These are phyloP conservation scores for Empis stercorea DNA, from an alignment of 2,888 invertebrate genomes.

Conservation along the genomic window DNA sequence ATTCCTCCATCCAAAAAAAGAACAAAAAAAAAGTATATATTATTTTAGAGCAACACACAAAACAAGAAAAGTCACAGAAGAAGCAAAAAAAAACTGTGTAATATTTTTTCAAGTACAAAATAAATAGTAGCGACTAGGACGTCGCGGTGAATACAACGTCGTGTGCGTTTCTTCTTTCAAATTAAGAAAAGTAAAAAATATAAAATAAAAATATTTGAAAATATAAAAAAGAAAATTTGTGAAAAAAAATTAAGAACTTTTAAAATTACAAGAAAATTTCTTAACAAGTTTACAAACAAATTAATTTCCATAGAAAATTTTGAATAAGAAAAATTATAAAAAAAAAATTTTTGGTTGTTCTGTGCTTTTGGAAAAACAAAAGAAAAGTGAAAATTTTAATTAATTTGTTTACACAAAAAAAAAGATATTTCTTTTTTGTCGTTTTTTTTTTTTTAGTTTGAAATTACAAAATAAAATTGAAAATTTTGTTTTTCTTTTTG, in stretches of 20 bases:
- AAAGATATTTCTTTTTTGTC: neutral
- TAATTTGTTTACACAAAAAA: too few relatives aligned
- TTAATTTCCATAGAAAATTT: too few relatives aligned
- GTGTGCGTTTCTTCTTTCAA: constrained; percentile 24
- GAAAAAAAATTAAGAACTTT: neutral
- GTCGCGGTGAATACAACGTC: constrained; percentile 35
- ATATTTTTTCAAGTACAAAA: constrained; percentile 19
- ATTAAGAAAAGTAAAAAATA: constrained; percentile 5
- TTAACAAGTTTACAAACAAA: too few relatives aligned
- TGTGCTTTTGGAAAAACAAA: too few relatives aligned
- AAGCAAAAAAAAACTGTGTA: neutral
- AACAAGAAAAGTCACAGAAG: too few relatives aligned
- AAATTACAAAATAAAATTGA: neutral
- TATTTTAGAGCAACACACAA: too few relatives aligned
- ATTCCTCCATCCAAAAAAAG: too few relatives aligned
- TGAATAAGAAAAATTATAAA: constrained; percentile 4
- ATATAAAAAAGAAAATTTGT: constrained; percentile 3
- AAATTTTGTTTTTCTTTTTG: neutral
- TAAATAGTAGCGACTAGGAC: constrained; percentile 33
- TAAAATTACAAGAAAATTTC: too few relatives aligned
- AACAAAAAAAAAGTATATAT: too few relatives aligned
- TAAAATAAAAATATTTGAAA: constrained; percentile 7
- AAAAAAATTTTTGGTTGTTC: constrained; percentile 7
- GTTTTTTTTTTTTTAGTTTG: too few relatives aligned
- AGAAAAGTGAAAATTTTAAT: constrained; percentile 1